Evolutionary conservation across 2,797 vertebrate genomes (phyloP).

Genomic region (Microctenopoma steveboyesi): DNA sequence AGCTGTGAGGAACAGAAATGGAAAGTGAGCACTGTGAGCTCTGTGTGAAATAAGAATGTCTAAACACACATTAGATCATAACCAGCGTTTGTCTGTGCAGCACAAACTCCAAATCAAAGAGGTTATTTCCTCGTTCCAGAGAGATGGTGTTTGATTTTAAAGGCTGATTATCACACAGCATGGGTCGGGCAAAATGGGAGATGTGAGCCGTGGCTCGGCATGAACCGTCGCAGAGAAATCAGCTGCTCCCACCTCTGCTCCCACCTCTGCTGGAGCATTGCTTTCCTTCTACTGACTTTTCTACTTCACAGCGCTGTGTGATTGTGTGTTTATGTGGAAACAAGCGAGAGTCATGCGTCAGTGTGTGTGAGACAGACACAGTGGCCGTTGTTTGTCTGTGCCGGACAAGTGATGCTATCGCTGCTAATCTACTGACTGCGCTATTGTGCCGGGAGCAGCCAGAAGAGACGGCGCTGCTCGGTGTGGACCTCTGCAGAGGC

Average conservation of each 20-base stretch:
- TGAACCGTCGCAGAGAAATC: constrained; percentile 23
- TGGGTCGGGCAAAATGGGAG: not conserved
- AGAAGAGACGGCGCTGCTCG: constrained; percentile 27
- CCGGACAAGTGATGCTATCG: constrained; percentile 45
- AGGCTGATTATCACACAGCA: constrained; percentile 23
- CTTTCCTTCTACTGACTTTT: constrained; percentile 14
- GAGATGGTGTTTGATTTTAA: constrained; percentile 6
- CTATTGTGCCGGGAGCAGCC: constrained; percentile 50
- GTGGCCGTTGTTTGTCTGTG: constrained; percentile 55
- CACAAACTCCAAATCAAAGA: constrained; percentile 17
- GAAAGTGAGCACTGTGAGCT: not conserved
- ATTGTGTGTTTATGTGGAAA: constrained; percentile 25
- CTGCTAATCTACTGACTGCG: constrained; percentile 56
- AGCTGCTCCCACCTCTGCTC: not conserved
- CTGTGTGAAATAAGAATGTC: constrained; percentile 4
- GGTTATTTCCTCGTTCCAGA: not conserved
- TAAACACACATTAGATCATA: not conserved
- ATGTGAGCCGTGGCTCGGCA: not conserved
- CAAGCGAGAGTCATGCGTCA: constrained; percentile 42
- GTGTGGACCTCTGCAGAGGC: constrained; percentile 37
- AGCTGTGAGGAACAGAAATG: not conserved
- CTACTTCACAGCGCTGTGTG: not conserved
- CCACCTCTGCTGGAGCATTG: constrained; percentile 18
- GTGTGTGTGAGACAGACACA: constrained; percentile 13
- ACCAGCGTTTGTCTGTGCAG: not conserved